Base-by-base conservation (phyloP, 1,140 invertebrate genomes). In the Agrilus planipennis region DNA sequence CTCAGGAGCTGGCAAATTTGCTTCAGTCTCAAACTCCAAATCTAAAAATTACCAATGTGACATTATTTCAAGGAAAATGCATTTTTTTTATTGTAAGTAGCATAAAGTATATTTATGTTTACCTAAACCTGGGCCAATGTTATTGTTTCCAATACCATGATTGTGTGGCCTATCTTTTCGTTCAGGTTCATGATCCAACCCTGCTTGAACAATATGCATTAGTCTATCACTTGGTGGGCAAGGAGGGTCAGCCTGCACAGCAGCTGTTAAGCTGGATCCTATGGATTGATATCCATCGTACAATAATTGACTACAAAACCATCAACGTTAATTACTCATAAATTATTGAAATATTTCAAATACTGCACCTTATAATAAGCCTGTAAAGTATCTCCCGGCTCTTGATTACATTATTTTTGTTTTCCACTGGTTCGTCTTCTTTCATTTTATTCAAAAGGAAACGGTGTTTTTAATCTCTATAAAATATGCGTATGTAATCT, bases 1-100 rank as follows among this genome's bases (percentile, higher is more conserved):
- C 59, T 94, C 91, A 0, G 93, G 89, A 0, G 93, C 92, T 23
- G 89, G 71, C 0, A 84, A 78, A 3, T 77, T 77, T 0, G 86
- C 79, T 64, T 99, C 93, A 28, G 92, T 92, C 63, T 97, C 93
- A 68, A 84, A 97, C 66, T 98, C 94, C 31, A 99, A 76, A 71
- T 77, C 94, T 81, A 60, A 62, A 50, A 32, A 65, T 61, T 34
- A 55, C 37, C 49, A 50, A 25, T 27, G 29, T 47, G 3, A 29
- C 15, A 4, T 12, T 12, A 29, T n/a, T 12, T 5, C 4, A 5
- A 5, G 15, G n/a, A 29, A 29, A 51, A 14, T 45, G 41, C 22
- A 51, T 46, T 3, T 41, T 46, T 11, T 42, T 45, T 17, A 45
- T 42, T 40, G 42, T 43, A 2, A 7, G 41, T 45, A 4, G 47